A percentile compares a stretch with the other conserved stretches of the same genome.
Conservation (phyloP, 2,797 vertebrate species). For the Ctenopoma kingsleyae region DNA sequence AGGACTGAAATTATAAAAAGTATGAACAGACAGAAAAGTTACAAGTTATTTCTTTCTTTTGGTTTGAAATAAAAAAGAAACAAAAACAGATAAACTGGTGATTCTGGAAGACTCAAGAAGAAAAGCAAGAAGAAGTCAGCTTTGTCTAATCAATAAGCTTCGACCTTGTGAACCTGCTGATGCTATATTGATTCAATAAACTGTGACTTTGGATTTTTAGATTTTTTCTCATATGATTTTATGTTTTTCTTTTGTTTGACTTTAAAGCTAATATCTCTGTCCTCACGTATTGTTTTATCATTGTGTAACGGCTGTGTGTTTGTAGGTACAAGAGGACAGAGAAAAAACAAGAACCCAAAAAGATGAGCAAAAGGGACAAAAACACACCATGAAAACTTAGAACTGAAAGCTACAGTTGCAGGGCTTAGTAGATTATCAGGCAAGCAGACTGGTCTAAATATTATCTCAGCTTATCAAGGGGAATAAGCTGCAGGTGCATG, state of each 20-base stretch:
- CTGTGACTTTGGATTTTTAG: background rate
- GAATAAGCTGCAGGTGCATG: too few species aligned
- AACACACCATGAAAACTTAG: too few species aligned
- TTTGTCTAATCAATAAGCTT: background rate
- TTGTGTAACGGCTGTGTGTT: background rate
- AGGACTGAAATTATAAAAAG: background rate
- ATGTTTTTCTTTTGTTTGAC: background rate
- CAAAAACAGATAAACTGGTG: background rate
- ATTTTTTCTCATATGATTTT: background rate
- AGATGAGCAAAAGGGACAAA: too few species aligned
- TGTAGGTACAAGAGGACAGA: background rate
- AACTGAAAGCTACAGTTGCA: too few species aligned
- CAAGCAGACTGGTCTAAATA: background rate
- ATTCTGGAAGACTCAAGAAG: background rate
- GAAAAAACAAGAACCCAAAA: too few species aligned
- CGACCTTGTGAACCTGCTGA: background rate
- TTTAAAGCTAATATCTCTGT: background rate
- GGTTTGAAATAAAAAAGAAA: background rate
- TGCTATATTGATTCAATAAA: background rate
- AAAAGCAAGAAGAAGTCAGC: background rate
- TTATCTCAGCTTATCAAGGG: background rate
- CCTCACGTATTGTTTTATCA: background rate
- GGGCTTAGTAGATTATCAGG: background rate
- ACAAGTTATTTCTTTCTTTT: background rate
- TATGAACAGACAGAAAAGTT: too few species aligned